A percentile compares a stretch with the other conserved stretches of the same genome.
Evolutionary conservation across 1,140 invertebrate genomes (phyloP).

Genomic region (Colletes gigas): DNA sequence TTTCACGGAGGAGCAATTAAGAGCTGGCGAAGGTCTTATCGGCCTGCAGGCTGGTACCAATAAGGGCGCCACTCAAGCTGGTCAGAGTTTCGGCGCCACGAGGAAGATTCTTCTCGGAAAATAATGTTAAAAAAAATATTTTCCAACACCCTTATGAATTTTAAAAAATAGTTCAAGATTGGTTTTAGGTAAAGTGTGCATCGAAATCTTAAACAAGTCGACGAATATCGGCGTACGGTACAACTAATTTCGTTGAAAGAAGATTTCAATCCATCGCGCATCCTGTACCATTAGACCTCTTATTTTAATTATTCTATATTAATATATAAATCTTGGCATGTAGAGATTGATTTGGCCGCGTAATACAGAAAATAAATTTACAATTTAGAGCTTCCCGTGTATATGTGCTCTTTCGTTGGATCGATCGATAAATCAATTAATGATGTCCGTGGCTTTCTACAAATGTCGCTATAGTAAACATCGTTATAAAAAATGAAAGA

Average conservation of each 20-base stretch:
- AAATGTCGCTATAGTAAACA: too few species aligned
- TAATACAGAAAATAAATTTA: not conserved
- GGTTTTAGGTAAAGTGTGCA: not conserved
- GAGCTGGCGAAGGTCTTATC: constrained; percentile 94
- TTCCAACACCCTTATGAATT: not conserved
- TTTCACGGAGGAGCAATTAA: constrained; percentile 95
- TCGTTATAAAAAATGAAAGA: too few species aligned
- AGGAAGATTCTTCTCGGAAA: constrained; percentile 94
- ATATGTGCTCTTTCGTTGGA: too few species aligned
- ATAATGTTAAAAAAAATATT: constrained; percentile 76
- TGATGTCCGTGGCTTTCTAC: too few species aligned
- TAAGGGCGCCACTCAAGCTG: constrained; percentile 96
- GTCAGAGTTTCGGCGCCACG: constrained; percentile 95
- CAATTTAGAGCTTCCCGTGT: too few species aligned
- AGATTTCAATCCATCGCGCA: not conserved
- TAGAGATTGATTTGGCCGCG: not conserved
- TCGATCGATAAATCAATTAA: too few species aligned
- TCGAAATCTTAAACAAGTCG: not conserved
- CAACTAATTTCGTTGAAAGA: constrained; percentile 22
- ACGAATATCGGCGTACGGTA: not conserved
- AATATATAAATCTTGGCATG: not conserved
- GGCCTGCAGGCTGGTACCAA: constrained; percentile 98
- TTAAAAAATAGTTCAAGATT: constrained; percentile 5
- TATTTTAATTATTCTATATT: not conserved
- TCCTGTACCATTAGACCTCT: not conserved